Evolutionary conservation across 2,797 vertebrate species (phyloP), one percentile per base, ranked within the genome.

Genomic region (Acestrorhynchus altus): DNA sequence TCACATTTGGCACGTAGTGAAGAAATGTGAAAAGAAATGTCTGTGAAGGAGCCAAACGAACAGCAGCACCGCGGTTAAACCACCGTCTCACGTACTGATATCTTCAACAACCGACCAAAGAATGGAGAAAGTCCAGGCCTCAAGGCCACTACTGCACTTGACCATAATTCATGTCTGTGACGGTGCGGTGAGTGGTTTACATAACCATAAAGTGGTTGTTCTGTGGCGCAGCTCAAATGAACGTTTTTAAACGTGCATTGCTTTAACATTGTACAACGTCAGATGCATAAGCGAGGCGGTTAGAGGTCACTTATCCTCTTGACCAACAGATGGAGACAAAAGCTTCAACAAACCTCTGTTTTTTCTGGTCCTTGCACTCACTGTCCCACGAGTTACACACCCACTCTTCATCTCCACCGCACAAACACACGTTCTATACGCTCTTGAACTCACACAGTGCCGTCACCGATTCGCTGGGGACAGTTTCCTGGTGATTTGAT

Each of bases 291-390:
- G 10, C 2, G 31, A 46, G 2, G 26, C 40, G 13, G 0, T 22
- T 24, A 24, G 20, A 56, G 13, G 26, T 56, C 8, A 52, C n/a
- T 52, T 12, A 24, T 26, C 22, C 26, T 7, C 54, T 26, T 1
- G 71, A 57, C 86, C 93, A 92, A 83, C 77, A 90, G 91, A 76
- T 90, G 92, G 93, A 85, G 88, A 80, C 91, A 93, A 83, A 91
- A 40, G 16, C 76, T 74, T 44, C 51, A 71, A 11, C 63, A 83
- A 79, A 83, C 56, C 44, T 64, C 31, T 49, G 3, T 60, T 39
- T 10, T 72, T 68, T 42, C 10, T 72, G 70, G 68, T 63, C 60
- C 57, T 18, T 63, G 35, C 44, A 63, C 54, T 42, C 28, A 47
- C 44, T 26, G 46, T 77, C 42, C 42, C 47, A 56, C 68, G 79